Evolutionary conservation across 2,888 invertebrate species (phyloP).

Genomic region (Endotricha flammealis): DNA sequence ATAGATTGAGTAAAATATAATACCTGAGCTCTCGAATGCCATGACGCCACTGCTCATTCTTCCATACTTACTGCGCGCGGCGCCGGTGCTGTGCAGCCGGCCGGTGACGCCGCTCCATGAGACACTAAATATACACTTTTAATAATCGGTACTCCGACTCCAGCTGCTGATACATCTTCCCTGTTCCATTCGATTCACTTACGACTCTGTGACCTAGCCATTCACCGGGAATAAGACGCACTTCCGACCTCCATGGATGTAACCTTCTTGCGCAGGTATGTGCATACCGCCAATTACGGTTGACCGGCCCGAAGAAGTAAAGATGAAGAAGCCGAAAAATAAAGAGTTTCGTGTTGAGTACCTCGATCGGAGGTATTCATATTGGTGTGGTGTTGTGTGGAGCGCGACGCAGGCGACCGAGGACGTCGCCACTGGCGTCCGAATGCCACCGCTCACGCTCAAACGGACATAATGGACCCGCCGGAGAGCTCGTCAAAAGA

Average conservation of each 20-base stretch:
- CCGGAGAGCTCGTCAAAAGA: constrained; percentile 73
- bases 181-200: constrained; percentile 46
- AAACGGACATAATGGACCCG: constrained; percentile 69
- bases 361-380: constrained; percentile 71
- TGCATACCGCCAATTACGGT: constrained; percentile 32
- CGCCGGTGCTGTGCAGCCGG: constrained; percentile 7
- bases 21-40: constrained; percentile 32
- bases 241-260: constrained; percentile 58
- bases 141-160: constrained; percentile 44
- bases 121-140: constrained; percentile 54
- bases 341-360: constrained; percentile 46
- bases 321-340: constrained; percentile 23
- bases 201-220: constrained; percentile 52
- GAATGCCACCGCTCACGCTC: constrained; percentile 68
- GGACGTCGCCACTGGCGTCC: constrained; percentile 71
- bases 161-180: constrained; percentile 41
- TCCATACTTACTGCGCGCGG: constrained; percentile 45
- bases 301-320: constrained; percentile 12
- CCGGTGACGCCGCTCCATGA: constrained; percentile 23
- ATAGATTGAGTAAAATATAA: constrained; percentile 12
- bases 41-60: constrained; percentile 24
- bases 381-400: constrained; percentile 45
- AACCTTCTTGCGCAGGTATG: constrained; percentile 43
- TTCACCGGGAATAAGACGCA: constrained; percentile 57
- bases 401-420: constrained; percentile 65